phyloP scores from a whole-genome alignment of 2,113 vertebrate genomes.

The Pitta sordida region DNA sequence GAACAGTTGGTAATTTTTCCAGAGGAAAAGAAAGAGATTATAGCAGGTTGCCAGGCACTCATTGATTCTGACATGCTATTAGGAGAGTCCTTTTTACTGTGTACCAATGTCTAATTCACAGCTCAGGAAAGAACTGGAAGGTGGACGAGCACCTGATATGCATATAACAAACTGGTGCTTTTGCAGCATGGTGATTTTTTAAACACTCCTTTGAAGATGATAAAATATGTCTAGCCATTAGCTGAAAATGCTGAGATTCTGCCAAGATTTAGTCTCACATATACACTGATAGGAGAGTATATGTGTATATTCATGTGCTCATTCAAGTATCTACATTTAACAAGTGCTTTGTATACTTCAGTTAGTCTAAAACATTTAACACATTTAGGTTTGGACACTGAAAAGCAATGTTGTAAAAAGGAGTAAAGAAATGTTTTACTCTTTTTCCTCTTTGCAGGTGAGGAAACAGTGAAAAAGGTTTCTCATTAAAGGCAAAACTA shows the following conservation, averaged over 20 bases:
- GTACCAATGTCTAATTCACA: not conserved
- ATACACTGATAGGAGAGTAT: not conserved
- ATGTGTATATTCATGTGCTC: too few species aligned
- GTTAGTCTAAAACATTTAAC: not conserved
- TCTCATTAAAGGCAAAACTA: not conserved
- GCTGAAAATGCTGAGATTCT: not conserved
- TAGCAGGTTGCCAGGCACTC: slow-evolving; percentile 20
- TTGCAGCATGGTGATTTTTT: not conserved
- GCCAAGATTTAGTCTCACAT: not conserved
- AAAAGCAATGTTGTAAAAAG: not conserved
- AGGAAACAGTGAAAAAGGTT: not conserved
- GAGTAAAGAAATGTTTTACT: not conserved
- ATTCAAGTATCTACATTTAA: not conserved
- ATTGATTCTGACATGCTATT: not conserved
- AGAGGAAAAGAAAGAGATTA: not conserved
- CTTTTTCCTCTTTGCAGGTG: not conserved
- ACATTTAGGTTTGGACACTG: not conserved
- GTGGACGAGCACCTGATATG: not conserved
- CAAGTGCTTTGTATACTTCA: not conserved
- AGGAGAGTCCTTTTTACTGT: not conserved
- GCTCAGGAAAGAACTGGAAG: not conserved
- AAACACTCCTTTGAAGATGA: not conserved
- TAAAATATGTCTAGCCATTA: not conserved
- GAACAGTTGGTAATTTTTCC: slow-evolving; percentile 31
- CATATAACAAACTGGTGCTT: not conserved